Conservation (phyloP, 92 coral and sea anemone species). For the Paragorgia papillata region DNA sequence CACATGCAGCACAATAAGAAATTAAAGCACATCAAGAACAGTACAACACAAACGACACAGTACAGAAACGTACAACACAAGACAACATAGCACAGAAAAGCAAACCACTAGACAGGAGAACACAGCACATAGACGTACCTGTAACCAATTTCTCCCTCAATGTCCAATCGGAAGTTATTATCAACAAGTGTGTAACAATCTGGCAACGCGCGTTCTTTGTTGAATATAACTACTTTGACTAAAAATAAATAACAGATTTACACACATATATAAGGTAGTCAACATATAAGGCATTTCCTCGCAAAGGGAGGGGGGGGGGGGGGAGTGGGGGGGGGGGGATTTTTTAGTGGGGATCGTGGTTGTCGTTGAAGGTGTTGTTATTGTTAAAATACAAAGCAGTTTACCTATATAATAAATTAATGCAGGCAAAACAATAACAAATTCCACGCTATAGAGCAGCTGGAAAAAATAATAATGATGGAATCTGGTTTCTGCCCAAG, state of each 20-base stretch:
- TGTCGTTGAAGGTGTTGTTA: too few relatives aligned
- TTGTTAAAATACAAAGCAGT: neutral
- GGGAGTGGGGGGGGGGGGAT: too few relatives aligned
- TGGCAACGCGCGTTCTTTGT: constrained; percentile 66
- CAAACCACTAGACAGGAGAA: too few relatives aligned
- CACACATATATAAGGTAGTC: neutral
- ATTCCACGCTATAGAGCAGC: constrained; percentile 76
- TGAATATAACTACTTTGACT: constrained; percentile 80
- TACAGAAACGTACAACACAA: too few relatives aligned
- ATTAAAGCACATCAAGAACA: too few relatives aligned
- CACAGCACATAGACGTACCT: too few relatives aligned
- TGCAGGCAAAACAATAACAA: constrained; percentile 72
- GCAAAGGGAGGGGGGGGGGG: too few relatives aligned
- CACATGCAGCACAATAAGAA: too few relatives aligned
- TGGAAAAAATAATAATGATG: constrained; percentile 67
- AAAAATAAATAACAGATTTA: neutral
- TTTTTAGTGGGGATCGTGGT: too few relatives aligned
- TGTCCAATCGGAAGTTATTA: constrained; percentile 42
- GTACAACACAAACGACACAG: too few relatives aligned
- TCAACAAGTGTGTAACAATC: constrained; percentile 57
- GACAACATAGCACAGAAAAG: too few relatives aligned
- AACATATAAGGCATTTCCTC: too few relatives aligned
- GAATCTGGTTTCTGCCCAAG: constrained; percentile 33
- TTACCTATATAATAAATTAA: constrained; percentile 80
- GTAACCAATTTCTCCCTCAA: constrained; percentile 73